These are phyloP conservation scores for Tiaroga cobitis DNA, from an alignment of 2,797 vertebrate genomes.

Conservation along the genomic window DNA sequence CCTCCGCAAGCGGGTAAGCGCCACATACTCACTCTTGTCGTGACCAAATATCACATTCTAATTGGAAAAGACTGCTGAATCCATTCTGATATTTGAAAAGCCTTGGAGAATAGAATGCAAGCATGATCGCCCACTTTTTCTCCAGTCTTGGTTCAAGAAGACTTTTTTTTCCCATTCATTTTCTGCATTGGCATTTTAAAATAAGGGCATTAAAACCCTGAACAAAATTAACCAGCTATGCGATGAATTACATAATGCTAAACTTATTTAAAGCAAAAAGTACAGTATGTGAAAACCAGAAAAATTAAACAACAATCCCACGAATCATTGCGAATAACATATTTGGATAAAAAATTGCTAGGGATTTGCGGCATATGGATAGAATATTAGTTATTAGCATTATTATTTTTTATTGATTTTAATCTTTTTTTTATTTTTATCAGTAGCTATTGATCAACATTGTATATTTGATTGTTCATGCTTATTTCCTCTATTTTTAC, in stretches of 20 bases:
- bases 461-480: background rate
- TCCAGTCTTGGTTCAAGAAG: background rate
- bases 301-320: background rate
- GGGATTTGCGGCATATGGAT: background rate
- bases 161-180: background rate
- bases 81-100: background rate
- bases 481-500: background rate
- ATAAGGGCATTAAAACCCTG: background rate
- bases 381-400: background rate
- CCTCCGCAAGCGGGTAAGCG: constrained; percentile 91
- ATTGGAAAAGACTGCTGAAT: background rate
- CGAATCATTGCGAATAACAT: background rate
- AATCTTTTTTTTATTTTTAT: background rate
- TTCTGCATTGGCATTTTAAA: background rate
- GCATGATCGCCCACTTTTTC: background rate
- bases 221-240: background rate
- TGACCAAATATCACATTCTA: background rate
- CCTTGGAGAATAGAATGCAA: background rate
- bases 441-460: background rate
- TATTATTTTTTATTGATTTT: background rate
- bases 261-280: background rate
- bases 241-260: background rate
- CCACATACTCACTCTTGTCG: background rate
- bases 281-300: background rate
- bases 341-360: background rate